These are phyloP conservation scores for Buceros bicornis DNA, from an alignment of 2,797 vertebrate genomes.

Conservation along the genomic window DNA sequence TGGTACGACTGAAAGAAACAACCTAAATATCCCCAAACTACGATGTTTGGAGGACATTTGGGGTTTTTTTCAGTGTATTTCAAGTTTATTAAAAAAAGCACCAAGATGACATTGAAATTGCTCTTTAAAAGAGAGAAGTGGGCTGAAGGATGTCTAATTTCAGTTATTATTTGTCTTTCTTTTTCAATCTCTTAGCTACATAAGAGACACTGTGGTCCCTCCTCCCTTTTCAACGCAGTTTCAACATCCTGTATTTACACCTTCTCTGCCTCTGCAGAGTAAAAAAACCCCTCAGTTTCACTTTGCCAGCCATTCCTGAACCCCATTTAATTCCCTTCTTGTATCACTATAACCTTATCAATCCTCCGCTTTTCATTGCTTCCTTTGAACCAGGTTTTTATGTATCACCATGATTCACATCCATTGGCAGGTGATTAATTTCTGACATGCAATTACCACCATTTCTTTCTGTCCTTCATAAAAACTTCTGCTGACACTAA, in stretches of 20 bases:
- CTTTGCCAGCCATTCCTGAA: background rate
- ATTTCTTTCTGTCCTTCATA: background rate
- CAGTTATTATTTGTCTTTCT: background rate
- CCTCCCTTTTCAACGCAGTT: background rate
- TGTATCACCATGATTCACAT: background rate
- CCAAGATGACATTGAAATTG: background rate
- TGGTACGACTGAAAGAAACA: background rate
- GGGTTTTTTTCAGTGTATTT: background rate
- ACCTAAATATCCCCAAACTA: background rate
- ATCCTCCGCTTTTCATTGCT: background rate
- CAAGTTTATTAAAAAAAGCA: background rate
- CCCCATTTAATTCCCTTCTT: background rate
- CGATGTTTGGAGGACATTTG: fast-evolving
- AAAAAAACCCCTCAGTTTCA: conserved; percentile 1
- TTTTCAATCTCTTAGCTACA: background rate
- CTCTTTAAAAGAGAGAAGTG: background rate
- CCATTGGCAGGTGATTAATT: background rate
- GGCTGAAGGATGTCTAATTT: background rate
- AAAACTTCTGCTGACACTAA: background rate
- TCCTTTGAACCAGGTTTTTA: background rate
- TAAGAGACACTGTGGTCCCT: background rate
- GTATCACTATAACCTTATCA: background rate
- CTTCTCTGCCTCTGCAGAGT: background rate
- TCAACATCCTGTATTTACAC: background rate
- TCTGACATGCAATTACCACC: background rate